Conservation (phyloP, 2,113 vertebrate species). For the Podilymbus podiceps region DNA sequence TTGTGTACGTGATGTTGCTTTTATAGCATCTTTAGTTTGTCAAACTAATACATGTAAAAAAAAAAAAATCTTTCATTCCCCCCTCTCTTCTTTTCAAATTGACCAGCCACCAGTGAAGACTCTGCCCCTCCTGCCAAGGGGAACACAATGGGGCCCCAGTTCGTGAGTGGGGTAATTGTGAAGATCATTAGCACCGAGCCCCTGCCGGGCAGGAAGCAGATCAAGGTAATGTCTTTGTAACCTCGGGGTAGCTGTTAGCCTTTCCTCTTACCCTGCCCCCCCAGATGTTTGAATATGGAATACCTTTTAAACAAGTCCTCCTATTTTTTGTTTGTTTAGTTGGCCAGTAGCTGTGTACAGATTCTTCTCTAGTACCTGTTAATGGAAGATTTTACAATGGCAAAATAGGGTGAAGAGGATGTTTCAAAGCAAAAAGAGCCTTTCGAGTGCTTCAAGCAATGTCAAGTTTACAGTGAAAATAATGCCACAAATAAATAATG, state of each 20-base stretch:
- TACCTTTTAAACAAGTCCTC: not conserved
- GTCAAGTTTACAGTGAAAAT: not conserved
- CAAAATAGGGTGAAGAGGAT: not conserved
- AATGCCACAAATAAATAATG: not conserved
- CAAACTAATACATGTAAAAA: not conserved
- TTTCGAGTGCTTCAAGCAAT: not conserved
- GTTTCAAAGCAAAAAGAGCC: not conserved
- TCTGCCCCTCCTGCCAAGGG: slow-evolving; percentile 63
- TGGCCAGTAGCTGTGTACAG: not conserved
- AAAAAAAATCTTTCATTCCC: accelerated
- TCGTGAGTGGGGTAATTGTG: slow-evolving; percentile 89
- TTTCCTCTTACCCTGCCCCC: not conserved
- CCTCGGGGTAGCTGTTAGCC: slow-evolving; percentile 22
- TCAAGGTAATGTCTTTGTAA: slow-evolving; percentile 82
- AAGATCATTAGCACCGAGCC: slow-evolving; percentile 87
- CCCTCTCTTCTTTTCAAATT: not conserved
- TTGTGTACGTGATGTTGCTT: not conserved
- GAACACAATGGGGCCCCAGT: slow-evolving; percentile 81
- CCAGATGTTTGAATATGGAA: slow-evolving; percentile 43
- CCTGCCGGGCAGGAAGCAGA: slow-evolving; percentile 83
- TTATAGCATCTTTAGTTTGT: not conserved
- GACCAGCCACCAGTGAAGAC: slow-evolving; percentile 25
- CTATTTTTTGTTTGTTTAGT: not conserved
- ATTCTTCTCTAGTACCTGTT: not conserved
- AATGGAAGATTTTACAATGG: not conserved